Percentiles rank a stretch among this genome's conserved stretches.
These are phyloP conservation scores for Bothrops alternatus DNA, from an alignment of 2,797 vertebrate species.

Conservation along the genomic window DNA sequence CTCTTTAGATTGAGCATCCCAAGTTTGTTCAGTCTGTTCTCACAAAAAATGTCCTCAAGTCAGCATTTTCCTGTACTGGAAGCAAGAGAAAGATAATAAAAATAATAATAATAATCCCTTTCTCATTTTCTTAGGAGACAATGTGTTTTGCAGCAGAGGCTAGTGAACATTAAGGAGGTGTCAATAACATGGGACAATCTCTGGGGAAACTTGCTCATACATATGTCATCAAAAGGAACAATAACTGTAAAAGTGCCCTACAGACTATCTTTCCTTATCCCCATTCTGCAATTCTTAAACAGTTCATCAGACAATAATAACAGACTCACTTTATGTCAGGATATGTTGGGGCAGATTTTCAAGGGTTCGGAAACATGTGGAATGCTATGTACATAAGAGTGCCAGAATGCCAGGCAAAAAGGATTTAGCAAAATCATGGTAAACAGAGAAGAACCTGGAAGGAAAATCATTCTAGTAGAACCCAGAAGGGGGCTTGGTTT, in stretches of 20 bases:
- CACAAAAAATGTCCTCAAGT: neutral
- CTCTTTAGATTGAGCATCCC: neutral
- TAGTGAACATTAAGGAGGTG: neutral
- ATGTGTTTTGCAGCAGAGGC: neutral
- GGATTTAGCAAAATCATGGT: neutral
- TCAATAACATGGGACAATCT: neutral
- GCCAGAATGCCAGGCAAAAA: neutral
- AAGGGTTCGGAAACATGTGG: neutral
- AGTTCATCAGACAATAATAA: neutral
- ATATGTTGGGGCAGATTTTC: neutral
- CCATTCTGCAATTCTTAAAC: neutral
- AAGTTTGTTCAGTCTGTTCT: neutral
- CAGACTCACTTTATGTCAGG: neutral
- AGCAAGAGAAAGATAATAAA: neutral
- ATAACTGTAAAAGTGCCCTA: neutral
- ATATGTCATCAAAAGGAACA: neutral
- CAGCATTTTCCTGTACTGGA: neutral
- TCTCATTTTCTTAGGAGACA: neutral
- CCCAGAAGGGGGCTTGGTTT: neutral
- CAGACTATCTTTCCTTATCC: neutral
- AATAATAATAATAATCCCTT: neutral
- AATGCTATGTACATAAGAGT: neutral
- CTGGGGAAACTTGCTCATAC: neutral
- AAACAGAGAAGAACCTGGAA: neutral
- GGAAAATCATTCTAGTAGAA: neutral